Percentiles rank a stretch among this genome's conserved stretches.
Conservation (phyloP, 2,888 invertebrate species). For the Acanthococcus lagerstroemiae region DNA sequence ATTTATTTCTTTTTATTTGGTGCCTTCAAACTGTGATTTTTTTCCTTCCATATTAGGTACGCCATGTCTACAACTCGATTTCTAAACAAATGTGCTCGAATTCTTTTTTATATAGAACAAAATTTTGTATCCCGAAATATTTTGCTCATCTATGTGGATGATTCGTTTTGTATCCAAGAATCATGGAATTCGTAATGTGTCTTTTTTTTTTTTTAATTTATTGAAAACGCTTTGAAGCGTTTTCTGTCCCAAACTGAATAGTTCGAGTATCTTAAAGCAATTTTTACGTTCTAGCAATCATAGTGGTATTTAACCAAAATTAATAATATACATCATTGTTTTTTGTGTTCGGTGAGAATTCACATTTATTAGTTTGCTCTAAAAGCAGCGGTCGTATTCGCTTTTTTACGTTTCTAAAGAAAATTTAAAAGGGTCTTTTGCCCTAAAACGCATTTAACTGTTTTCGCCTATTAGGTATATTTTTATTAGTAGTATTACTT, state of each 20-base stretch:
- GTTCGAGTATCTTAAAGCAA: not conserved
- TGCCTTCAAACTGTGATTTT: constrained; percentile 26
- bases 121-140: constrained; percentile 1
- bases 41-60: not conserved
- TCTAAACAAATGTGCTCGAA: not conserved
- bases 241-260: not conserved
- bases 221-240: not conserved
- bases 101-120: constrained; percentile 6
- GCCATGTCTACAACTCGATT: not conserved
- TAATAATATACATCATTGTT: not conserved
- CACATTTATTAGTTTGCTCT: too few species aligned
- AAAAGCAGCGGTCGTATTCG: too few species aligned
- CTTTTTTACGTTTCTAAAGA: too few species aligned
- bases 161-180: too few species aligned
- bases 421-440: too few species aligned
- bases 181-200: not conserved
- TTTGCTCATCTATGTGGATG: constrained; percentile 19
- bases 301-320: not conserved
- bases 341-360: not conserved
- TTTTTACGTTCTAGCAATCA: not conserved
- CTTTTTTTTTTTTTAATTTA: constrained; percentile 1
- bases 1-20: constrained; percentile 8
- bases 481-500: too few species aligned
- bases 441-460: too few species aligned
- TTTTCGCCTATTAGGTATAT: too few species aligned